Base-by-base conservation (phyloP, 2,113 vertebrate genomes). In the Thomomys bottae region DNA sequence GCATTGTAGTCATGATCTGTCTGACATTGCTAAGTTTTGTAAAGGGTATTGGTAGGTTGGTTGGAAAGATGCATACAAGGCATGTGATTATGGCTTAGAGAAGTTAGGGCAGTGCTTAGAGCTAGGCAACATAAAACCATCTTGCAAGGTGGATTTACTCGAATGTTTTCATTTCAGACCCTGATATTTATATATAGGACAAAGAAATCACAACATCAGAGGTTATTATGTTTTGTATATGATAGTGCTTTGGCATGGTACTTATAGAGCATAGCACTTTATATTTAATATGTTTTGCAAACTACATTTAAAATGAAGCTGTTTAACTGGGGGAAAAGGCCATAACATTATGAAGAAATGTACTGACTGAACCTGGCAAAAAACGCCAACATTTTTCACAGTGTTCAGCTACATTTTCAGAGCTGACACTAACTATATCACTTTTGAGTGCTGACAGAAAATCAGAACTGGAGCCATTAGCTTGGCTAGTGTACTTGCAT, bases 51-150 rank as follows among this genome's bases (percentile, higher is more conserved):
- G 18, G 6, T 70, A 77, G 88, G 38, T 88, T 92, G 91, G 84
- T 30, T 34, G 80, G 80, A 95, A 91, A 32, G 45, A 64, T 26
- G 64, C 23, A 78, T 28, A 18, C 21, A 95, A 32, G 67, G 91
- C 75, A 57, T 24, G 88, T 89, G 79, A 63, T 0, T 5, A 32
- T 87, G 95, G 80, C 93, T 91, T 61, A 89, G 63, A 95, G 76
- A 95, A 73, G 82, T 89, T 80, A 95, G 61, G 63, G 95, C 92
- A 94, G 32, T 9, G 92, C 91, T 95, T 23, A 83, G 57, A 96
- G 92, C 77, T 87, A 90, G 93, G 87, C 54, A 85, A 83, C 36
- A 91, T 5, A 93, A 86, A 93, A 93, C 86, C 90, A 84, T 40
- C 71, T 40, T 34, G 84, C 70, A 91, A 66, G 73, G 63, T 18